These are phyloP conservation scores for Lepeophtheirus nordmannii DNA, from an alignment of 2,888 invertebrate genomes.

Conservation along the genomic window DNA sequence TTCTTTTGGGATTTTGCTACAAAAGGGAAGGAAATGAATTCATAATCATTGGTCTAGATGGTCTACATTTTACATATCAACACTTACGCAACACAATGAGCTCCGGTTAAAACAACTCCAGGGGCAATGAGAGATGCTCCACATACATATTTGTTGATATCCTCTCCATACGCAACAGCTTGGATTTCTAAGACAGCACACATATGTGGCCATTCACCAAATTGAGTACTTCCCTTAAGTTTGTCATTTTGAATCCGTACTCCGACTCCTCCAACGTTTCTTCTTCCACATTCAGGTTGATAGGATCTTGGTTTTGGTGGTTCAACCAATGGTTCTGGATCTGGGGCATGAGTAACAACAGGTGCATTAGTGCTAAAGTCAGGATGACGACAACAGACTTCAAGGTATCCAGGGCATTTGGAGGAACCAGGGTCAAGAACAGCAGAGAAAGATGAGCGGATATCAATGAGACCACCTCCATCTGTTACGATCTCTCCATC, in stretches of 20 bases:
- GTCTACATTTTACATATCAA: no score
- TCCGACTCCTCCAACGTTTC: conserved; percentile 55
- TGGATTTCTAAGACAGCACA: conserved; percentile 42
- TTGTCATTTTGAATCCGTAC: conserved; percentile 50
- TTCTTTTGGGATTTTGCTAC: conserved; percentile 29
- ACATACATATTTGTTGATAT: conserved; percentile 48
- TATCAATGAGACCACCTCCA: conserved; percentile 57
- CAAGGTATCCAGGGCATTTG: conserved; percentile 52
- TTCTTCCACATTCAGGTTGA: conserved; percentile 45
- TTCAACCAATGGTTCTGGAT: background rate
- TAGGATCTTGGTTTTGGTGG: conserved; percentile 21
- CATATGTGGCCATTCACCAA: conserved; percentile 31
- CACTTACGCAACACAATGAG: conserved; percentile 49
- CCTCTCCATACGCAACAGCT: conserved; percentile 24
- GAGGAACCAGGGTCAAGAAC: conserved; percentile 26
- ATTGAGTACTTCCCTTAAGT: conserved; percentile 42
- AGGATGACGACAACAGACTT: conserved; percentile 50
- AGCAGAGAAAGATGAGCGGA: conserved; percentile 38
- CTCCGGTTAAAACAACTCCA: conserved; percentile 58
- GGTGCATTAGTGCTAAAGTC: background rate
- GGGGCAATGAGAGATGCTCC: conserved; percentile 66
- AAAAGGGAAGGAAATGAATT: conserved; percentile 8
- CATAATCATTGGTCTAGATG: no score
- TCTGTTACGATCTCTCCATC: conserved; percentile 49
- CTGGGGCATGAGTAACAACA: background rate